Evolutionary conservation across 2,888 invertebrate genomes (phyloP), one percentile per base, ranked within the genome.

Genomic region (Lapara coniferarum): DNA sequence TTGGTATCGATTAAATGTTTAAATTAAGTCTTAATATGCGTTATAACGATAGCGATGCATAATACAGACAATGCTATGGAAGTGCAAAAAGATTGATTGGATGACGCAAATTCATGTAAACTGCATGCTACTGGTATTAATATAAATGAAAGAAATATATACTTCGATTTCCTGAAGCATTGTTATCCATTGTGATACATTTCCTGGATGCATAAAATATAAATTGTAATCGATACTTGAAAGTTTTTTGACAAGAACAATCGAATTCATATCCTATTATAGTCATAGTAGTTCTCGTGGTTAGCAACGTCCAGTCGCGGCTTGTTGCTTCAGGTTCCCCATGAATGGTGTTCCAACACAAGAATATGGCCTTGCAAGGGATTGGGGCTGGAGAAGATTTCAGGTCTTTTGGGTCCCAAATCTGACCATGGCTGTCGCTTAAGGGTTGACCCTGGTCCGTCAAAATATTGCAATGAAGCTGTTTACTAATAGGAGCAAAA

Each of bases 1-100:
- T 85, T 88, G 83, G 89, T 89, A 79, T 85, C 87, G 87, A 89
- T 89, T 87, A 89, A 90, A 85, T 81, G 88, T 78, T 87, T 83
- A 86, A 78, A 87, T 90, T 81, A 80, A 83, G 81, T 76, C 83
- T 84, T 78, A 83, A 83, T 87, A 88, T 87, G 77, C 79, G 75
- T 77, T 84, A 83, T 75, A 75, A 59, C 30, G 52, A 25, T 57
- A 69, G 67, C 53, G 49, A 44, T 66, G 55, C 56, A 69, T 53
- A 52, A 59, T 16, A 51, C 51, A 58, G 53, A 16, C 16, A 53
- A 30, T 25, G 30, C 16, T n/a, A 30, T 53, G 30, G 56, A 53
- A 16, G 25, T 66, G 66, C 51, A 66, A 66, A 37, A n/a, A 37
- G 53, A 66, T 66, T 66, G 66, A 51, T 66, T 37, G 30, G n/a